Conservation (phyloP, 2,797 vertebrate species). For the Gobio occitaniae region DNA sequence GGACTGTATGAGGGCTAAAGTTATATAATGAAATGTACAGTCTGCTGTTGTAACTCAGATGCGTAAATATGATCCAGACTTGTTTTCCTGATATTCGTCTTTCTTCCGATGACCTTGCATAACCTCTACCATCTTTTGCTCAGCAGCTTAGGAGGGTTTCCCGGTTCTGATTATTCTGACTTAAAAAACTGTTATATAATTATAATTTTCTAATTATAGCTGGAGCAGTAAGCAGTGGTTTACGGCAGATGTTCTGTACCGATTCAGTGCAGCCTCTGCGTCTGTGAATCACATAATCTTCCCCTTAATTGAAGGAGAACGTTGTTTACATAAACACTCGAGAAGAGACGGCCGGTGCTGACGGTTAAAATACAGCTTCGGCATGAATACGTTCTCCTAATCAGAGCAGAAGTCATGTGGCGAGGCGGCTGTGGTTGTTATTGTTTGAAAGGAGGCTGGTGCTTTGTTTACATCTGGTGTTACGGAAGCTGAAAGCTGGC, state of each 20-base stretch:
- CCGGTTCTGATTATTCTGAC: background rate
- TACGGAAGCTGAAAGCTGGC: slow-evolving; percentile 40
- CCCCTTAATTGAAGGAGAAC: slow-evolving; percentile 49
- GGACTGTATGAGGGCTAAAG: too few species aligned
- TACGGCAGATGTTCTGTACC: slow-evolving; percentile 22
- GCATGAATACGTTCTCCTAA: slow-evolving; percentile 40
- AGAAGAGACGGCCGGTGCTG: background rate
- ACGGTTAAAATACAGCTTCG: slow-evolving; percentile 32
- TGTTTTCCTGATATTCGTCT: background rate
- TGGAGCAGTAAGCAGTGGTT: background rate
- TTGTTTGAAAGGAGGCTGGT: slow-evolving; percentile 49
- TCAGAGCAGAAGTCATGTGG: slow-evolving; percentile 43
- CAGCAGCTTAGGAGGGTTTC: background rate
- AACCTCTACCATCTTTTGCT: background rate
- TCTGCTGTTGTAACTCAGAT: background rate
- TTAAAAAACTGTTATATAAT: background rate
- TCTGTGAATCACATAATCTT: slow-evolving; percentile 38
- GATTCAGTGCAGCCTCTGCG: background rate
- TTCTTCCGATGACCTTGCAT: background rate
- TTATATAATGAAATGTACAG: background rate
- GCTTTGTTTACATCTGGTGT: slow-evolving; percentile 53
- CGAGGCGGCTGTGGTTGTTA: slow-evolving; percentile 33
- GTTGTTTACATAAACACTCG: slow-evolving; percentile 51
- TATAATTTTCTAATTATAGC: slow-evolving; percentile 27
- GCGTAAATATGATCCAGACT: background rate